Evolutionary conservation across 2,888 invertebrate genomes (phyloP), one percentile per base, ranked within the genome.

Genomic region (Cyclophora albipunctata): DNA sequence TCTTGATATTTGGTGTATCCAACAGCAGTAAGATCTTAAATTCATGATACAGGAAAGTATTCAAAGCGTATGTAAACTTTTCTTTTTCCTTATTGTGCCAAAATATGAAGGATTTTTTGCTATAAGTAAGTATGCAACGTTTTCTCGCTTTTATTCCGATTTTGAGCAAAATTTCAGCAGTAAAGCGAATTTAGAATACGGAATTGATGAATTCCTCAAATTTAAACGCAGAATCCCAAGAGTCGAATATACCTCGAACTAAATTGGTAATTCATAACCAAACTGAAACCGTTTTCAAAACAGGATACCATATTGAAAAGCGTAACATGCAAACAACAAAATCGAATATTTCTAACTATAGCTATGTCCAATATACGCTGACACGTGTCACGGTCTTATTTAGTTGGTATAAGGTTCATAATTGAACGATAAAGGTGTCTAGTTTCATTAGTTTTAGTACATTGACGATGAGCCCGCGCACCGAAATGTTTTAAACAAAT

Each of bases 401-500:
- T 0, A 5, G 0, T n/a, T 7, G 0, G 0, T 0, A 48, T 67
- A 73, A 57, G 59, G 73, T 65, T 52, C 43, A 69, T 62, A 58
- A 56, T 75, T 45, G 64, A 20, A 37, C 54, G 56, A 44, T 42
- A 47, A 7, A 45, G 40, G 54, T 58, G 53, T 50, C 52, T 49
- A 54, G 65, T 60, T 63, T 49, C 52, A 64, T 49, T 64, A 64
- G 70, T 62, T 61, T 47, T 55, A 56, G 64, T 55, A 69, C 65
- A 65, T 69, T 71, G 72, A 71, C 75, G 77, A 76, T 75, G 67
- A 69, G 60, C 67, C 63, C 69, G 70, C 66, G 63, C 65, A 70
- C 74, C 76, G 74, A 80, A 82, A 81, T 80, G 81, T 81, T 82
- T 81, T 76, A 76, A 71, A 71, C 82, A 82, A 82, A 82, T 81